Evolutionary conservation across 2,113 vertebrate species (phyloP).

Genomic region (Perccottus glenii): DNA sequence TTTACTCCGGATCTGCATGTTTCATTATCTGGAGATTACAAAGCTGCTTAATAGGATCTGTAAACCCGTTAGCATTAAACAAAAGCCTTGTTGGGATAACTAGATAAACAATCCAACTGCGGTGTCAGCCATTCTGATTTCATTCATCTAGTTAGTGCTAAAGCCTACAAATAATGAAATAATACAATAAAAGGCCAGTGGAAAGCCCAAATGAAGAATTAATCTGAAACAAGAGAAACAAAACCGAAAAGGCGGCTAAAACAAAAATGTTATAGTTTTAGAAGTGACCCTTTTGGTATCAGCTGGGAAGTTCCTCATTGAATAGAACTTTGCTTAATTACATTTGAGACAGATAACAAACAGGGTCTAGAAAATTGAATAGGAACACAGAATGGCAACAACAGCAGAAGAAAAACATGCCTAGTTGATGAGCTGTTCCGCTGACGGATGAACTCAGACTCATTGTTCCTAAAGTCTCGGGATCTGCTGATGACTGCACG

Average conservation of each 20-base stretch:
- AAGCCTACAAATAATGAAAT: too few relatives aligned
- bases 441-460: constrained; percentile 55
- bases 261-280: too few relatives aligned
- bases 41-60: neutral
- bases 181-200: neutral
- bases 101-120: neutral
- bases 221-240: neutral
- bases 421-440: constrained; percentile 63
- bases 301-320: too few relatives aligned
- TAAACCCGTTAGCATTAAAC: too few relatives aligned
- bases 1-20: neutral
- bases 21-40: neutral
- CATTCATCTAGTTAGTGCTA: neutral
- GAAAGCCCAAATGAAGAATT: neutral
- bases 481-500: constrained; percentile 74
- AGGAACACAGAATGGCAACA: too few relatives aligned
- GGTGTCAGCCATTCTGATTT: neutral
- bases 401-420: constrained; percentile 69
- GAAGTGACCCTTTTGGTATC: too few relatives aligned
- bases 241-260: neutral
- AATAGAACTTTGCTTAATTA: too few relatives aligned
- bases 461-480: constrained; percentile 66
- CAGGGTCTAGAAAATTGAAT: too few relatives aligned
- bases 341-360: too few relatives aligned
- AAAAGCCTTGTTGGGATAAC: neutral